Evolutionary conservation across 2,888 invertebrate genomes (phyloP).

Genomic region (Ochropacha duplaris): DNA sequence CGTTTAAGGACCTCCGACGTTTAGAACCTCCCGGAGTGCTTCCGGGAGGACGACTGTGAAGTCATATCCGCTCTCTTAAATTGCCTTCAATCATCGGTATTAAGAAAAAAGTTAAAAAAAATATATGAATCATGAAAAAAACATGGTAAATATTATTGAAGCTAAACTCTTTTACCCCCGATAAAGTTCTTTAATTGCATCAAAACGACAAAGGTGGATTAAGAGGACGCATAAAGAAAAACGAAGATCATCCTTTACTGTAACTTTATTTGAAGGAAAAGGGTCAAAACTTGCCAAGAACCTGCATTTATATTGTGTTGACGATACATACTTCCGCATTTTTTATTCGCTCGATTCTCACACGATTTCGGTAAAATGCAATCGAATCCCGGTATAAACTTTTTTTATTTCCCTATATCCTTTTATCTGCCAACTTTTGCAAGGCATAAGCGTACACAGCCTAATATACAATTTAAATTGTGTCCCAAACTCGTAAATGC

Average conservation of each 20-base stretch:
- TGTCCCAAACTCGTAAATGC: conserved; percentile 57
- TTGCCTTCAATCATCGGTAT: conserved; percentile 42
- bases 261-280: background rate
- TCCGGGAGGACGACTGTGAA: conserved; percentile 45
- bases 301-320: background rate
- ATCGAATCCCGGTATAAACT: conserved; percentile 55
- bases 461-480: conserved; percentile 74
- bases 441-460: conserved; percentile 37
- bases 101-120: too few relatives aligned
- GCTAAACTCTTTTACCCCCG: too few relatives aligned
- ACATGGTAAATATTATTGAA: too few relatives aligned
- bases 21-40: conserved; percentile 53
- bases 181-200: background rate
- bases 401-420: conserved; percentile 51
- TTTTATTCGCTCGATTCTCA: conserved; percentile 39
- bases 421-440: conserved; percentile 39
- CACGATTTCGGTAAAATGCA: conserved; percentile 49
- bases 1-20: conserved; percentile 58
- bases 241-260: background rate
- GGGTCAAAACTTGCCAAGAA: background rate
- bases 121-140: too few relatives aligned
- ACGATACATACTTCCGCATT: conserved; percentile 16
- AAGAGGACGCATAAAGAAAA: background rate
- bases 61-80: conserved; percentile 52
- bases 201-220: background rate